Percentiles rank a stretch among this genome's conserved stretches.
phyloP scores from a whole-genome alignment of 2,113 vertebrate species.

The Nanger granti region DNA sequence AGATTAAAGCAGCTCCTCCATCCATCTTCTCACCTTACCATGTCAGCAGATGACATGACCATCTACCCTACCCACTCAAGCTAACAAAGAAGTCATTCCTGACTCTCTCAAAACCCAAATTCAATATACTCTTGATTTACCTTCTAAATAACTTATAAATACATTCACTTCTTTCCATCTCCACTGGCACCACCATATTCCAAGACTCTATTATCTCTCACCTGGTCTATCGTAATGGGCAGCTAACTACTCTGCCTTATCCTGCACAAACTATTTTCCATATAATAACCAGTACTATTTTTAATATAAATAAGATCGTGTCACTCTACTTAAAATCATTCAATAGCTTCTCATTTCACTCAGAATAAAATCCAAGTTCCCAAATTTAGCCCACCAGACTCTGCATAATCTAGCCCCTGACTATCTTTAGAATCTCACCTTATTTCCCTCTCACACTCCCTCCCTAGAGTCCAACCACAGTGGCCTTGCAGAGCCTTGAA shows the following conservation, averaged over 20 bases:
- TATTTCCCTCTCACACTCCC: not conserved
- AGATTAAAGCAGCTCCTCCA: not conserved
- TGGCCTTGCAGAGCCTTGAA: not conserved
- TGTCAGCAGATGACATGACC: not conserved
- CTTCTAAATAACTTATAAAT: not conserved
- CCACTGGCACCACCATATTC: not conserved
- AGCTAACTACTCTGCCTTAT: not conserved
- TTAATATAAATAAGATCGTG: not conserved
- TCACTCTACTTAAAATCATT: not conserved
- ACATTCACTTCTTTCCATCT: not conserved
- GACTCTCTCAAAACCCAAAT: not conserved
- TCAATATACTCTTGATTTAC: not conserved
- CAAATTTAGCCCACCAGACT: not conserved
- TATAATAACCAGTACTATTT: not conserved
- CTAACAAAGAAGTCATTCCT: not conserved
- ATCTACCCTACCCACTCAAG: not conserved
- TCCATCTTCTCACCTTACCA: not conserved
- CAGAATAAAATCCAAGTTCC: conserved; percentile 16
- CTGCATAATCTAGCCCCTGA: not conserved
- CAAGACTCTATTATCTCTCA: not conserved
- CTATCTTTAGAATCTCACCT: not conserved
- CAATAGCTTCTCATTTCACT: not conserved
- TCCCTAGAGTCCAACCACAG: not conserved
- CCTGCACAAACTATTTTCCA: not conserved
- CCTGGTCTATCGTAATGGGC: not conserved